A percentile compares a stretch with the other conserved stretches of the same genome.
phyloP scores from a whole-genome alignment of 2,113 vertebrate genomes.

The Etheostoma spectabile region DNA sequence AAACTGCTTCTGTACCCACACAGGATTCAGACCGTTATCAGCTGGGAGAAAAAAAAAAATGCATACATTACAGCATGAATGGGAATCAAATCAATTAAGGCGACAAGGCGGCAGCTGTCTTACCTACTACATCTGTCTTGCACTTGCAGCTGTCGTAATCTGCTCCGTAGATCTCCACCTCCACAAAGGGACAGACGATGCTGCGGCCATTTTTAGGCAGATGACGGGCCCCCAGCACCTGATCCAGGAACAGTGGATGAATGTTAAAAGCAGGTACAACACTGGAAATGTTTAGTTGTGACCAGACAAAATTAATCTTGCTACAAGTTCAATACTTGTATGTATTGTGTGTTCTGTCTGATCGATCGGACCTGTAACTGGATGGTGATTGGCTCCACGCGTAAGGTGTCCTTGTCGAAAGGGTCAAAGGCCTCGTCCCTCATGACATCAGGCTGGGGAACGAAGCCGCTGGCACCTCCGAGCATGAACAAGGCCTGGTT shows the following conservation, averaged over 20 bases:
- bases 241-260: neutral
- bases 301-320: neutral
- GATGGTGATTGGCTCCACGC: constrained; percentile 86
- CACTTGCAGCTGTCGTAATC: constrained; percentile 89
- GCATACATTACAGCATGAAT: no score
- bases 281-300: neutral
- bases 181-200: constrained; percentile 90
- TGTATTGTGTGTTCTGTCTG: no score
- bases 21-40: constrained; percentile 89
- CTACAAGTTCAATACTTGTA: neutral
- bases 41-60: constrained; percentile 65
- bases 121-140: constrained; percentile 90
- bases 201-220: constrained; percentile 90
- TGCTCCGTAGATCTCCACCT: constrained; percentile 88
- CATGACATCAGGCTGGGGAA: constrained; percentile 84
- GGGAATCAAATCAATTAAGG: neutral
- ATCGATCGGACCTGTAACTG: constrained; percentile 83
- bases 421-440: constrained; percentile 84
- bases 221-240: constrained; percentile 89
- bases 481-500: constrained; percentile 86
- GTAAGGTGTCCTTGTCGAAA: constrained; percentile 83
- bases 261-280: neutral
- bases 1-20: constrained; percentile 89
- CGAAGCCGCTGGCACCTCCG: constrained; percentile 80
- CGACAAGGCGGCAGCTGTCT: neutral